phyloP scores from a whole-genome alignment of 2,888 invertebrate species.

The Dinocampus coccinellae region DNA sequence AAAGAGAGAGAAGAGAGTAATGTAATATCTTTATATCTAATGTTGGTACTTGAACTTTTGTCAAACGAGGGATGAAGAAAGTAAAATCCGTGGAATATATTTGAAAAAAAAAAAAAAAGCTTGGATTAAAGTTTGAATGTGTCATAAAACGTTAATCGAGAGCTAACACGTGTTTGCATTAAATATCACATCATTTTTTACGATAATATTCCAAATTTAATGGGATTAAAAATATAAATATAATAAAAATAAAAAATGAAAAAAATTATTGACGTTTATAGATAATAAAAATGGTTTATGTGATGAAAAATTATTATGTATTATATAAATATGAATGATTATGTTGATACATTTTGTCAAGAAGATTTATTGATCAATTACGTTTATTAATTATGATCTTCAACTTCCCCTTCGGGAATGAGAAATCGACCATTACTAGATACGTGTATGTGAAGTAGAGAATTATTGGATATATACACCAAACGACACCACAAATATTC shows the following conservation, averaged over 20 bases:
- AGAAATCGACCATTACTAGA: neutral
- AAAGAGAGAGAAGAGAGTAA: neutral
- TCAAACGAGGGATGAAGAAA: neutral
- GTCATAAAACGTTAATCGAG: neutral
- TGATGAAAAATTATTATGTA: too few species aligned
- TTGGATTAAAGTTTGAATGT: neutral
- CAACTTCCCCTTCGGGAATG: neutral
- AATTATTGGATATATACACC: too few species aligned
- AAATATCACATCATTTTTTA: too few species aligned
- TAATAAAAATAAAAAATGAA: too few species aligned
- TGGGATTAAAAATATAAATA: too few species aligned
- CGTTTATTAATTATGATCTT: neutral
- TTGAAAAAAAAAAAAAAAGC: neutral
- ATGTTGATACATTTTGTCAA: neutral
- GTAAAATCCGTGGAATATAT: too few species aligned
- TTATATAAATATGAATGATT: too few species aligned
- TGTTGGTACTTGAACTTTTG: neutral
- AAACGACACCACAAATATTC: neutral
- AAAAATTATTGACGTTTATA: too few species aligned
- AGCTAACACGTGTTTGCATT: neutral
- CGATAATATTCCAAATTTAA: too few species aligned
- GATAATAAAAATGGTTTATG: too few species aligned
- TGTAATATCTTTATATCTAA: neutral
- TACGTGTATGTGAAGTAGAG: too few species aligned
- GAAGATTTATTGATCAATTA: slow-evolving; percentile 13